Conservation (phyloP, 2,797 vertebrate species). For the Botia kubotai region DNA sequence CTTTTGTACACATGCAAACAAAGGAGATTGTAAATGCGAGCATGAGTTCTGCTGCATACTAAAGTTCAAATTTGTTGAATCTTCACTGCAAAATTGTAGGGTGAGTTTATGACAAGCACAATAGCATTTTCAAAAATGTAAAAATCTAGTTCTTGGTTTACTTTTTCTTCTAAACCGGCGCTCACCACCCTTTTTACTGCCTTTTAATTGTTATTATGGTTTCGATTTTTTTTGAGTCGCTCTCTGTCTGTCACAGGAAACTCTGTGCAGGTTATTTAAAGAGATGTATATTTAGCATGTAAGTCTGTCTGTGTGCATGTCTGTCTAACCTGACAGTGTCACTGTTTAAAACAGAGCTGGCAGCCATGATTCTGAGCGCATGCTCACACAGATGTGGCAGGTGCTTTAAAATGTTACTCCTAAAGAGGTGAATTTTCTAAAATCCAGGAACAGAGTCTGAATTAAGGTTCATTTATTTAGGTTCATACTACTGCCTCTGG, state of each 20-base stretch:
- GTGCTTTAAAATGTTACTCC: neutral
- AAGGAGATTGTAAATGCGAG: neutral
- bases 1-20: neutral
- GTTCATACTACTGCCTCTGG: neutral
- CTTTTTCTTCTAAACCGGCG: too few relatives aligned
- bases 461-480: neutral
- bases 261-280: neutral
- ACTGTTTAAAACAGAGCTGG: slow-evolving; percentile 18
- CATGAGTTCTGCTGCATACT: neutral
- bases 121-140: too few relatives aligned
- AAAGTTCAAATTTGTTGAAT: neutral
- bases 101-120: too few relatives aligned
- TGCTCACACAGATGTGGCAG: slow-evolving; percentile 12
- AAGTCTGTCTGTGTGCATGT: neutral
- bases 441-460: slow-evolving; percentile 1
- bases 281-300: slow-evolving; percentile 11
- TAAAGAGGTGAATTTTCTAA: slow-evolving; percentile 1
- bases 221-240: too few relatives aligned
- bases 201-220: too few relatives aligned
- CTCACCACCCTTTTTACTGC: too few relatives aligned
- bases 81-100: neutral
- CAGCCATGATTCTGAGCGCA: neutral
- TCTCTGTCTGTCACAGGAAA: neutral
- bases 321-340: slow-evolving; percentile 18
- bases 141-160: too few relatives aligned